A percentile compares a stretch with the other conserved stretches of the same genome.
Conservation (phyloP, 2,113 vertebrate species). For the Alouatta palliata region DNA sequence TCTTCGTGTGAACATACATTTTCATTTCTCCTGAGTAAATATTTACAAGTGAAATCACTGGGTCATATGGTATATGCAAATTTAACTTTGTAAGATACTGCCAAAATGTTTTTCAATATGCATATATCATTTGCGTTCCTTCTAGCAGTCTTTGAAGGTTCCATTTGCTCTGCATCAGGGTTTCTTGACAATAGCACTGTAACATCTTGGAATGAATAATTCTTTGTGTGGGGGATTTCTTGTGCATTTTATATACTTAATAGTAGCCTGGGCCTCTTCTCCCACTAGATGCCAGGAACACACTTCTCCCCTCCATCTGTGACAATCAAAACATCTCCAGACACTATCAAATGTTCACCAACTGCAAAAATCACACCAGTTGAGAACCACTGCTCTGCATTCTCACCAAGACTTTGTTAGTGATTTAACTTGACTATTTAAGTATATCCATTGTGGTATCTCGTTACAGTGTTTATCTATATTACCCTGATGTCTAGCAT, state of each 20-base stretch:
- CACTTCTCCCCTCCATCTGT: background rate
- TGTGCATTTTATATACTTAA: background rate
- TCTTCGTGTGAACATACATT: background rate
- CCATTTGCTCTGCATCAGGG: background rate
- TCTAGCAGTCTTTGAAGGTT: background rate
- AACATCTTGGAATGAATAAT: background rate
- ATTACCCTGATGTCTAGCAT: background rate
- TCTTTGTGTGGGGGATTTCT: background rate
- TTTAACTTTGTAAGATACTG: background rate
- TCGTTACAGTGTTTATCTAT: background rate
- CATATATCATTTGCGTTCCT: background rate
- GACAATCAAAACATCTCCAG: background rate
- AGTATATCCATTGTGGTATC: background rate
- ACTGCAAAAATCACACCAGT: background rate
- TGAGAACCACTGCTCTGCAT: background rate
- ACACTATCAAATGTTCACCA: background rate
- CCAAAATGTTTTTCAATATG: background rate
- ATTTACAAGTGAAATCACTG: background rate
- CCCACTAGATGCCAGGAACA: background rate
- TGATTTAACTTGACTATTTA: background rate
- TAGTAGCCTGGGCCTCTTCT: background rate
- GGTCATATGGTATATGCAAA: background rate
- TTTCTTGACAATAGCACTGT: background rate
- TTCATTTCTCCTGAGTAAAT: background rate
- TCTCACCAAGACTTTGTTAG: background rate